Evolutionary conservation across 2,888 invertebrate species (phyloP).

Genomic region (Desoria tigrina): DNA sequence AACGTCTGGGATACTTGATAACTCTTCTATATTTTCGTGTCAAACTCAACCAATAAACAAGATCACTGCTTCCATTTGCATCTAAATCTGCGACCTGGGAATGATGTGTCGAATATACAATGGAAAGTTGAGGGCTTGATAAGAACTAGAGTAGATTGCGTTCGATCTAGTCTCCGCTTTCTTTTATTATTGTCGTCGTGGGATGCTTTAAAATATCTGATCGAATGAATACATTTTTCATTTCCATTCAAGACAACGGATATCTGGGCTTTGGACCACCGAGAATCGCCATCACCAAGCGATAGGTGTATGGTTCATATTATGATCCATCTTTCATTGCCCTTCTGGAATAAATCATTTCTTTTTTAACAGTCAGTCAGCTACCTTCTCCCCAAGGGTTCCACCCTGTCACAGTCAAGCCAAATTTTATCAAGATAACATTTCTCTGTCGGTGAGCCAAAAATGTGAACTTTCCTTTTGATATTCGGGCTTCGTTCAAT

Average conservation of each 20-base stretch:
- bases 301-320: neutral
- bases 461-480: too few relatives aligned
- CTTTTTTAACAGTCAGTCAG: conserved; percentile 10
- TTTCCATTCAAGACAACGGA: conserved; percentile 1
- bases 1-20: too few relatives aligned
- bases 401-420: conserved; percentile 13
- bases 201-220: conserved; percentile 8
- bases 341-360: conserved; percentile 18
- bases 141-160: neutral
- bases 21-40: too few relatives aligned
- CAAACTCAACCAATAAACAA: too few relatives aligned
- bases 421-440: conserved; percentile 7
- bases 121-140: too few relatives aligned
- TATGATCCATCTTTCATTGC: conserved; percentile 14
- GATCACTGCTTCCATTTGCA: too few relatives aligned
- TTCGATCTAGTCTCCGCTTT: neutral
- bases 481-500: too few relatives aligned
- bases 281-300: neutral
- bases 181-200: conserved; percentile 6
- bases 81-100: too few relatives aligned
- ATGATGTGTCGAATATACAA: too few relatives aligned
- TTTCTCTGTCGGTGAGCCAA: neutral
- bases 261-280: conserved; percentile 5
- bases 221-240: conserved; percentile 8
- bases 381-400: conserved; percentile 13